Percentiles rank a stretch among this genome's conserved stretches.
Evolutionary conservation across 1,140 invertebrate species (phyloP).

Genomic region (Monomorium pharaonis): DNA sequence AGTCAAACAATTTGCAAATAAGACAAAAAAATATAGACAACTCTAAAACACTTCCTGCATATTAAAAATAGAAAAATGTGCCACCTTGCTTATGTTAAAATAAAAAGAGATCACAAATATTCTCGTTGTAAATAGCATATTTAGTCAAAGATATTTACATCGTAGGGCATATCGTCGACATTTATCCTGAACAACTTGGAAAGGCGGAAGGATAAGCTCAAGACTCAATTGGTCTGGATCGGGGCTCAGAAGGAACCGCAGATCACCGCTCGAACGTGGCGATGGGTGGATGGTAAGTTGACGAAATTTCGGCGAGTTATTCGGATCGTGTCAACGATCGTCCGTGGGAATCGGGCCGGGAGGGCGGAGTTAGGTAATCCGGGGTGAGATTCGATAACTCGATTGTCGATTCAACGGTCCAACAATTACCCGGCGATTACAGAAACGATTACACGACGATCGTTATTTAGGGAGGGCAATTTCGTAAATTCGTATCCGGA

Average conservation of each 20-base stretch:
- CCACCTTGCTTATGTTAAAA: not conserved
- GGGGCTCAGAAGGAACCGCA: slow-evolving; percentile 95
- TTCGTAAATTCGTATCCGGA: slow-evolving; percentile 23
- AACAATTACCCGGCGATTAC: slow-evolving; percentile 65
- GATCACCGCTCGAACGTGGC: slow-evolving; percentile 93
- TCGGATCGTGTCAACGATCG: slow-evolving; percentile 44
- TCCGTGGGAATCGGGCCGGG: slow-evolving; percentile 61
- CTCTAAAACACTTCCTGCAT: not conserved
- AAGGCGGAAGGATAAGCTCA: slow-evolving; percentile 90
- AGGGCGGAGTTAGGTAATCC: slow-evolving; percentile 70
- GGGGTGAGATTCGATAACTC: slow-evolving; percentile 65
- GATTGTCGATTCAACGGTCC: slow-evolving; percentile 71
- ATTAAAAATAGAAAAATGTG: not conserved
- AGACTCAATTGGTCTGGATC: slow-evolving; percentile 95
- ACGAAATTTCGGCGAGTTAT: slow-evolving; percentile 35
- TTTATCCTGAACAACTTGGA: slow-evolving; percentile 93
- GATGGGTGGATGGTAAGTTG: slow-evolving; percentile 94
- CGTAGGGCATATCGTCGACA: slow-evolving; percentile 88
- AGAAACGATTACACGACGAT: slow-evolving; percentile 31
- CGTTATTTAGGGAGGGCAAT: slow-evolving; percentile 39
- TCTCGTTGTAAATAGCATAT: not conserved
- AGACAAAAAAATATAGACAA: not conserved
- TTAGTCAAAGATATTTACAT: not conserved
- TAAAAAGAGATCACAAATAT: not conserved
- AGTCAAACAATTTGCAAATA: not conserved